Conservation (phyloP, 2,797 vertebrate species). For the Ptychadena robeensis region DNA sequence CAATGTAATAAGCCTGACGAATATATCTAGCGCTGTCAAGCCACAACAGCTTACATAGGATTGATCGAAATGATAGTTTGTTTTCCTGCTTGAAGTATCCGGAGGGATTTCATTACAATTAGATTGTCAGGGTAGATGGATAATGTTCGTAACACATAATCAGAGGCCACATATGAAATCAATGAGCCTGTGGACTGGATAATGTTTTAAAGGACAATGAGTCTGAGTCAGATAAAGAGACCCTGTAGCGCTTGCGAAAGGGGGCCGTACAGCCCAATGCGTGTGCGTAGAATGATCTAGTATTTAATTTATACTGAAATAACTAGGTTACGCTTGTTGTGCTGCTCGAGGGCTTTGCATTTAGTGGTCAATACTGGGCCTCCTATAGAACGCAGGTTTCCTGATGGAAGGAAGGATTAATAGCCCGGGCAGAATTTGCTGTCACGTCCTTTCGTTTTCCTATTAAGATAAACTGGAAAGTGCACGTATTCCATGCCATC, state of each 20-base stretch:
- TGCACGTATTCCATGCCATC: not conserved
- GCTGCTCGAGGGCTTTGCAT: not conserved
- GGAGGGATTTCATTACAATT: slow-evolving; percentile 51
- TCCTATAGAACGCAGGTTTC: not conserved
- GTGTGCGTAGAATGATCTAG: not conserved
- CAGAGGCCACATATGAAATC: slow-evolving; percentile 44
- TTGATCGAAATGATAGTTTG: slow-evolving; percentile 37
- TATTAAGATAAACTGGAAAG: slow-evolving; percentile 9
- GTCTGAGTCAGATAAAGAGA: slow-evolving; percentile 5
- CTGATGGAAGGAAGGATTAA: slow-evolving; percentile 11
- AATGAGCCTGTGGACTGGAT: slow-evolving; percentile 41
- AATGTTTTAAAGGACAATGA: slow-evolving; percentile 34
- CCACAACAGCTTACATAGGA: not conserved
- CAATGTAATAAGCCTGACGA: not conserved
- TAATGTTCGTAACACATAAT: slow-evolving; percentile 33
- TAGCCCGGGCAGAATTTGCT: not conserved
- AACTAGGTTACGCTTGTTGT: slow-evolving; percentile 4
- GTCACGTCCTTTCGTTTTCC: not conserved
- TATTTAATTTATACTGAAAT: slow-evolving; percentile 24
- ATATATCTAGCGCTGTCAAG: slow-evolving; percentile 8
- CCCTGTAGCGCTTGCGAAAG: not conserved
- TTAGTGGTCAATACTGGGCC: not conserved
- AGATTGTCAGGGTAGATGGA: slow-evolving; percentile 39
- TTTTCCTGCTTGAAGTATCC: slow-evolving; percentile 45
- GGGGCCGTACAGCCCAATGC: too few relatives aligned